Base-by-base conservation (phyloP, 2,797 vertebrate genomes). In the Argya squamiceps region DNA sequence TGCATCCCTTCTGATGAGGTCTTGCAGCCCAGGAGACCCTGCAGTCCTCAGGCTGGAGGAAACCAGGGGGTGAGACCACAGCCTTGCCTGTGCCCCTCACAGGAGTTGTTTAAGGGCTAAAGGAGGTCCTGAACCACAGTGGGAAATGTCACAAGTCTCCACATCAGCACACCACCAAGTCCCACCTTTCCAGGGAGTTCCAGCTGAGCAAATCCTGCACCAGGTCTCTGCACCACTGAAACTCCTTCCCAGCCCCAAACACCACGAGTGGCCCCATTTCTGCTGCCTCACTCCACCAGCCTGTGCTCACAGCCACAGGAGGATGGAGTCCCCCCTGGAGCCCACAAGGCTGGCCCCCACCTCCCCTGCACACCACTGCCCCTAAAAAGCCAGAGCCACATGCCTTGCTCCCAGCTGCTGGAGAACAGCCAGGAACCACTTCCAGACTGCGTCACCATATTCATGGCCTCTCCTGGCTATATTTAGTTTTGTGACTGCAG, bases 401-500 rank as follows among this genome's bases (percentile, higher is more conserved):
- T 3, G 34, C 79, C 60, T 80, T 50, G 46, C 71, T 96, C 86
- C 88, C 80, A 83, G 90, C 43, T 39, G 78, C 93, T 95, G 93
- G 90, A 87, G 71, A 82, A 47, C 39, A 85, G 96, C 93, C 94
- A 94, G 91, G 81, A 87, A 60, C 88, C 81, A 70, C 87, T 96
- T 94, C 91, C 89, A 83, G 86, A 67, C 83, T 93, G 96, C 80
- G 67, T 93, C 92, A 93, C 88, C 55, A 17, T 58, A 53, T 53
- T 86, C 88, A 83, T 17, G 49, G 94, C 91, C 85, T 93, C 94
- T 96, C 88, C 9, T 6, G 2, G 82, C 95, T 96, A 94, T 94
- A 96, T 92, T 93, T 95, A 96, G 96, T 59, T 85, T 84, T 6
- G 29, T 80, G 95, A 91, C 87, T 96, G 96, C 96, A 96, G 92